phyloP scores from a whole-genome alignment of 37 sponge, comb jelly and placozoan genomes.

The Amphimedon queenslandica region DNA sequence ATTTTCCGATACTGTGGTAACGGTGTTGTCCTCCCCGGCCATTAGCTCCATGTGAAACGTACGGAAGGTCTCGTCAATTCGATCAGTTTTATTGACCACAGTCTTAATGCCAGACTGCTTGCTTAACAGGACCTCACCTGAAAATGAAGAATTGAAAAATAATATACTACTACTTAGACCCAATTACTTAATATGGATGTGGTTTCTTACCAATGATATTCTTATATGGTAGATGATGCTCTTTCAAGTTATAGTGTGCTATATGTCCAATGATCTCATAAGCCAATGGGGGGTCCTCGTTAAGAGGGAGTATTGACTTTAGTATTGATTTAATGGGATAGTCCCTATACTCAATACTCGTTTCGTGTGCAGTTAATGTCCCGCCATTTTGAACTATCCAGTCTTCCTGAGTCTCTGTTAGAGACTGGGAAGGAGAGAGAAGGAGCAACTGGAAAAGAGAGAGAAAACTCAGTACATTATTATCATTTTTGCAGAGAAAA shows the following conservation, averaged over 20 bases:
- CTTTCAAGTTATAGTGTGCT: constrained; percentile 88
- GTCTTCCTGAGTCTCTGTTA: constrained; percentile 26
- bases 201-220: constrained; percentile 73
- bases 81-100: constrained; percentile 87
- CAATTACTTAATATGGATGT: constrained; percentile 3
- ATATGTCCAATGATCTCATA: constrained; percentile 96
- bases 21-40: constrained; percentile 81
- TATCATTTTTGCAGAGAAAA: no score
- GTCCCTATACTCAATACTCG: constrained; percentile 41
- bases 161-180: not conserved
- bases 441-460: constrained; percentile 34
- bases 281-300: constrained; percentile 57
- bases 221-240: constrained; percentile 75
- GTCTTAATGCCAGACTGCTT: constrained; percentile 74
- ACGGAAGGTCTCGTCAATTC: constrained; percentile 78
- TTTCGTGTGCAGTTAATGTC: constrained; percentile 14
- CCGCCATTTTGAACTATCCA: constrained; percentile 53
- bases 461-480: no score
- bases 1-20: constrained; percentile 82
- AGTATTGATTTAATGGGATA: constrained; percentile 44
- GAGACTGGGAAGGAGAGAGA: constrained; percentile 38
- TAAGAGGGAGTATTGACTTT: constrained; percentile 56
- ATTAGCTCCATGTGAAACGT: constrained; percentile 93
- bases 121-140: constrained; percentile 88
- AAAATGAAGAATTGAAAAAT: no score